These are phyloP conservation scores for Papilio polyxenes DNA, from an alignment of 1,140 invertebrate species.

Conservation along the genomic window DNA sequence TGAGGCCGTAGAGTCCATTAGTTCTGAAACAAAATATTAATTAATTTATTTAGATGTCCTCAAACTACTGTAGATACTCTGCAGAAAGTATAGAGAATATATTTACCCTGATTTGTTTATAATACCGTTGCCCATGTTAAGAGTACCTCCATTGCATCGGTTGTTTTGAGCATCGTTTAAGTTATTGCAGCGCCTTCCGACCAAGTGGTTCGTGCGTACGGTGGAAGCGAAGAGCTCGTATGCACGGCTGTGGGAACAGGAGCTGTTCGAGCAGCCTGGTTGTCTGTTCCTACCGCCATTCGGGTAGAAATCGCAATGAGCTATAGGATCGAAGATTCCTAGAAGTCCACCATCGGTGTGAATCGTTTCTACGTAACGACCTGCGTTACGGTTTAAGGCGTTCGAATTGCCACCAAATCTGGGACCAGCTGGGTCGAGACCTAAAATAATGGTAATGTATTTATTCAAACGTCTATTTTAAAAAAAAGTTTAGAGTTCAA, in stretches of 20 bases:
- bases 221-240: constrained; percentile 65
- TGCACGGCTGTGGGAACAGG: constrained; percentile 61
- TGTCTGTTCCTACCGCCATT: constrained; percentile 83
- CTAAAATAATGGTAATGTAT: constrained; percentile 44
- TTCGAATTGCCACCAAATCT: constrained; percentile 64
- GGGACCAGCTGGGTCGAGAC: constrained; percentile 80
- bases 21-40: constrained; percentile 4
- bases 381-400: constrained; percentile 82
- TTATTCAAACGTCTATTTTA: not conserved
- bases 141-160: constrained; percentile 7
- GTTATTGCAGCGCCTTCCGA: constrained; percentile 45
- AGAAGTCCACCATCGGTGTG: constrained; percentile 82
- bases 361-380: constrained; percentile 82
- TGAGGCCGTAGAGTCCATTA: constrained; percentile 30
- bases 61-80: not conserved
- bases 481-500: not conserved
- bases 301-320: constrained; percentile 85
- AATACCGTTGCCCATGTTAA: constrained; percentile 32
- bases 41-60: not conserved
- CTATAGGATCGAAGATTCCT: constrained; percentile 69
- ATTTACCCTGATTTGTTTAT: constrained; percentile 28
- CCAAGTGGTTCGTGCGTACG: constrained; percentile 57
- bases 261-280: constrained; percentile 81
- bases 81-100: not conserved
- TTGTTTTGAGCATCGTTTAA: constrained; percentile 29